Conservation (phyloP, 2,888 invertebrate species). For the Exocentrus adspersus region DNA sequence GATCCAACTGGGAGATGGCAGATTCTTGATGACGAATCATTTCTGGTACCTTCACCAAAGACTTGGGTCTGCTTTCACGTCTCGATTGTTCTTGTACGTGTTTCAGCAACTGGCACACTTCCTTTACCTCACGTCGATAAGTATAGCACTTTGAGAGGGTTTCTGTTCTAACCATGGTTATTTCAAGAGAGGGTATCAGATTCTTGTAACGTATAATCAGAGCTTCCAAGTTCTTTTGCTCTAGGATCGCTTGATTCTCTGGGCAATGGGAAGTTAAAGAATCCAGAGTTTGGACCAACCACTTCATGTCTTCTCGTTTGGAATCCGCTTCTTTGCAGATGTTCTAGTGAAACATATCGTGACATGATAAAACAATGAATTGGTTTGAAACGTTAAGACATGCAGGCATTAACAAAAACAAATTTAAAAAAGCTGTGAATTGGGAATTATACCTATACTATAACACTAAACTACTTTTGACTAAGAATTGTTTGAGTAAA, state of each 20-base stretch:
- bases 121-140: conserved; percentile 88
- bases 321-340: conserved; percentile 91
- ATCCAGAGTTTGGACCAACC: conserved; percentile 92
- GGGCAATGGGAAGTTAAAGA: conserved; percentile 84
- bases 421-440: too few species aligned
- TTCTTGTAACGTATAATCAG: conserved; percentile 90
- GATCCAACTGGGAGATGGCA: conserved; percentile 83
- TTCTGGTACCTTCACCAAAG: conserved; percentile 77
- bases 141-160: conserved; percentile 93
- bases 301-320: conserved; percentile 93
- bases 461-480: neutral
- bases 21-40: conserved; percentile 85
- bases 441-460: too few species aligned
- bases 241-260: conserved; percentile 80
- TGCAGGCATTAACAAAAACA: neutral
- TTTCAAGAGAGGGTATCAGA: conserved; percentile 90
- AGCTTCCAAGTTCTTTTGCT: conserved; percentile 84
- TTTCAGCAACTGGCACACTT: conserved; percentile 81
- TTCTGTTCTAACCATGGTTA: conserved; percentile 92
- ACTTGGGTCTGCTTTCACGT: conserved; percentile 73
- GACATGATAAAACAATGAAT: too few species aligned
- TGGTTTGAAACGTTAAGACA: neutral
- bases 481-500: neutral
- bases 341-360: conserved; percentile 72
- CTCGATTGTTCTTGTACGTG: conserved; percentile 80